These are phyloP conservation scores for Erethizon dorsatum DNA, from an alignment of 2,797 vertebrate species.

Conservation along the genomic window DNA sequence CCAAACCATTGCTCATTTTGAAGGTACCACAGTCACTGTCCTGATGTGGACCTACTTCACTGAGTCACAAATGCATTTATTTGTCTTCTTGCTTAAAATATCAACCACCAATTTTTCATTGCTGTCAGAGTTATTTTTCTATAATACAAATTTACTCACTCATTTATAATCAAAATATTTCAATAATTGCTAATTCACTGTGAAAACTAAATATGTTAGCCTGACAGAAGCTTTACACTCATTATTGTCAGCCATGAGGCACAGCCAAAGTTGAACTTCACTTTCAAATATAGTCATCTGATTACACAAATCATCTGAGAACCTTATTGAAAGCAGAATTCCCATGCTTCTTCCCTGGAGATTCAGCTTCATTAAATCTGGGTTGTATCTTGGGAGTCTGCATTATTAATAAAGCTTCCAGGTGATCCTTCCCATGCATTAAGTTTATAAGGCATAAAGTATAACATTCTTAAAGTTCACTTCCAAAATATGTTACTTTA, in stretches of 20 bases:
- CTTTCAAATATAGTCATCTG: conserved; percentile 51
- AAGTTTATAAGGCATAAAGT: not conserved
- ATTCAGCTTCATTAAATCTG: conserved; percentile 61
- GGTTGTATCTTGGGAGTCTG: not conserved
- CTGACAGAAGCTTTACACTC: not conserved
- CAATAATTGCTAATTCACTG: not conserved
- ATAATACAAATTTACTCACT: not conserved
- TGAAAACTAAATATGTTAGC: not conserved
- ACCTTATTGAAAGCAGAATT: conserved; percentile 58
- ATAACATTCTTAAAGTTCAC: not conserved
- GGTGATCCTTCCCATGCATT: not conserved
- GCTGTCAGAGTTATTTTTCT: not conserved
- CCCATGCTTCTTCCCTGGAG: not conserved
- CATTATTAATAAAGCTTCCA: conserved; percentile 64
- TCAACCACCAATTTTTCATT: not conserved
- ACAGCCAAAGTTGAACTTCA: conserved; percentile 48
- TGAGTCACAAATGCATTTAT: not conserved
- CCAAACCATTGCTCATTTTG: not conserved
- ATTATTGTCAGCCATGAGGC: not conserved
- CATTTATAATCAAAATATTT: not conserved
- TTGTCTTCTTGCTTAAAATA: not conserved
- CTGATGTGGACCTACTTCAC: not conserved
- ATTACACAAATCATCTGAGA: conserved; percentile 57
- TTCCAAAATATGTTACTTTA: conserved; percentile 11
- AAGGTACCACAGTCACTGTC: not conserved